A percentile compares a stretch with the other conserved stretches of the same genome.
Evolutionary conservation across 2,797 vertebrate genomes (phyloP).

Genomic region (Yasuhikotakia modesta): DNA sequence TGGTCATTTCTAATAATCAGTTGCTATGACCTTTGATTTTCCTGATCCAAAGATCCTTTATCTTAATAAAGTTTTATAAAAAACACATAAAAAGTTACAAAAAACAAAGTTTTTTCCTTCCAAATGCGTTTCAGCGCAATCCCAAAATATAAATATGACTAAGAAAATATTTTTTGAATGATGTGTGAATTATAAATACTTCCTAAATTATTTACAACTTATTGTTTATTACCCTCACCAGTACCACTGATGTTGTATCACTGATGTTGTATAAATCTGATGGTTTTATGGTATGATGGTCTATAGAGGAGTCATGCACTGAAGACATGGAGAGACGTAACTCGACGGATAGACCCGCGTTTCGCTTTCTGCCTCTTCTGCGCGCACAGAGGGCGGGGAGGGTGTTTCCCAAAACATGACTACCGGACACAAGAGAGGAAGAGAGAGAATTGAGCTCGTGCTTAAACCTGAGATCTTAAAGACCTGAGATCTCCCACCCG

Average conservation of each 20-base stretch:
- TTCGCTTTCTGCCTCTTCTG: not conserved
- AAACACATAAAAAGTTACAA: no score
- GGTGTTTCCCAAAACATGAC: slow-evolving; percentile 9
- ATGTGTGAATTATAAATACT: no score
- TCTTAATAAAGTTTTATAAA: no score
- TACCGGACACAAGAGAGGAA: not conserved
- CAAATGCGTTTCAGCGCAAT: no score
- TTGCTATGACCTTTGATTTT: slow-evolving; percentile 47
- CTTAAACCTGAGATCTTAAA: not conserved
- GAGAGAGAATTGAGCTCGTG: slow-evolving; percentile 11
- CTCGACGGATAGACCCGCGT: no score
- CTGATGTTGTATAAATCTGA: not conserved
- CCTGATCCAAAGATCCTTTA: slow-evolving; percentile 45
- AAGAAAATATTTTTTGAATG: no score
- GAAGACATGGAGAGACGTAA: not conserved
- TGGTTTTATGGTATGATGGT: not conserved
- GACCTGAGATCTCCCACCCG: not conserved
- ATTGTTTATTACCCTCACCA: not conserved
- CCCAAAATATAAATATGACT: no score
- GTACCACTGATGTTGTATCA: not conserved
- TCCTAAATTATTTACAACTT: no score
- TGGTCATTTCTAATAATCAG: slow-evolving; percentile 27
- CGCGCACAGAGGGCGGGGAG: not conserved
- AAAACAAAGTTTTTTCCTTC: no score
- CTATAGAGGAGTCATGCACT: not conserved